Evolutionary conservation across 2,113 vertebrate genomes (phyloP).

Genomic region (Cyanocitta stelleri): DNA sequence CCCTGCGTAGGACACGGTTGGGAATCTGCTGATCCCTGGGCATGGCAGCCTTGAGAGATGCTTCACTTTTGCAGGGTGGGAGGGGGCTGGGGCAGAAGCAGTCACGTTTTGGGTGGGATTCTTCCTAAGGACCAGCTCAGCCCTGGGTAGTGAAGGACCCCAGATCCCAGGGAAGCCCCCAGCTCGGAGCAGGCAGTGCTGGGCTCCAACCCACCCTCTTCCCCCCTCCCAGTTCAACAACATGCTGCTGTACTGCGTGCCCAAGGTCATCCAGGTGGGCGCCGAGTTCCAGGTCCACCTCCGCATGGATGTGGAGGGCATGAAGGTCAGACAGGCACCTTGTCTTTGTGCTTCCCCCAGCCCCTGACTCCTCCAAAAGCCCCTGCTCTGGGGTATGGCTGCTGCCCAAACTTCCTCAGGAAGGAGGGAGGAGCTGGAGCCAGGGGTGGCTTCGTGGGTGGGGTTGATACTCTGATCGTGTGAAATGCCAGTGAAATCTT

Average conservation of each 20-base stretch:
- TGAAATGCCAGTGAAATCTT: background rate
- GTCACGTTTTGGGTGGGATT: background rate
- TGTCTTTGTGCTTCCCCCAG: background rate
- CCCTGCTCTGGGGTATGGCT: background rate
- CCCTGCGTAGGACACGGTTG: fast-evolving
- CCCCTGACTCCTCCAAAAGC: background rate
- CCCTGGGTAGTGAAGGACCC: background rate
- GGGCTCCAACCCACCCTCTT: background rate
- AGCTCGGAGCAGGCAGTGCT: background rate
- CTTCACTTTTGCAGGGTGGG: background rate
- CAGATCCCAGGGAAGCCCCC: background rate
- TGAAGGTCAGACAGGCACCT: constrained; percentile 69
- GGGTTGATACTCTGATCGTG: background rate
- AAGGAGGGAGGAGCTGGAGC: background rate
- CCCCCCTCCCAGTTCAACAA: constrained; percentile 74
- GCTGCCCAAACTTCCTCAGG: fast-evolving
- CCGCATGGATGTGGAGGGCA: constrained; percentile 64
- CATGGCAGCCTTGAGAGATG: background rate
- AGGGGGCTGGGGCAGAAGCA: background rate
- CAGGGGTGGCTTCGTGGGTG: background rate
- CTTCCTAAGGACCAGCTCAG: background rate
- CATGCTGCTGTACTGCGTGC: constrained; percentile 77
- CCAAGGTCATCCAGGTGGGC: constrained; percentile 75
- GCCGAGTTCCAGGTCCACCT: constrained; percentile 73
- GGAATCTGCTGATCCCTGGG: background rate